These are phyloP conservation scores for Sebastes minor DNA, from an alignment of 2,797 vertebrate genomes.

Conservation along the genomic window DNA sequence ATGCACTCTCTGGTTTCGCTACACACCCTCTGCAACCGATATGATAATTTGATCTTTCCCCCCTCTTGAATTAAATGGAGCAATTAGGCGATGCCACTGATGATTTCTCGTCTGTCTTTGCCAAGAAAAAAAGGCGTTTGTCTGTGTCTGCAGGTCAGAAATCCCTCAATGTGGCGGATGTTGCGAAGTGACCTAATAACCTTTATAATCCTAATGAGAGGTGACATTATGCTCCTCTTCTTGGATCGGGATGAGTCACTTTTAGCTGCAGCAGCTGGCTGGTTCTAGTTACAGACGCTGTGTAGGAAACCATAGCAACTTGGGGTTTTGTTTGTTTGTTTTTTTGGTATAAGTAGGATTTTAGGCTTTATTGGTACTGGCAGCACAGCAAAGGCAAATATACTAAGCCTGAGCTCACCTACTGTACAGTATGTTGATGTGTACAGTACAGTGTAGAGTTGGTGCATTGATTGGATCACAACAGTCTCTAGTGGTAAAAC, in stretches of 20 bases:
- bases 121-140: background rate
- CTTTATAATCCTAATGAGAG: conserved; percentile 34
- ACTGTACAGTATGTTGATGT: background rate
- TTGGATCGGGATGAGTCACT: background rate
- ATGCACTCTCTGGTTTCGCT: conserved; percentile 1
- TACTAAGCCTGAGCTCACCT: background rate
- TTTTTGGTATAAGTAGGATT: background rate
- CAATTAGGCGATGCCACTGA: conserved; percentile 14
- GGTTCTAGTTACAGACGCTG: conserved; percentile 7
- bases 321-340: background rate
- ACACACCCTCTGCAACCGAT: background rate
- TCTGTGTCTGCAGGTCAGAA: conserved; percentile 30
- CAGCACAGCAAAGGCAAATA: background rate
- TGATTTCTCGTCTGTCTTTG: background rate
- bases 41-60: conserved; percentile 16
- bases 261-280: background rate
- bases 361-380: background rate
- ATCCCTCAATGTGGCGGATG: background rate
- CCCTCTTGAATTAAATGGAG: conserved; percentile 28
- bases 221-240: conserved; percentile 40
- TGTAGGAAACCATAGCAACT: background rate
- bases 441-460: background rate
- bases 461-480: conserved; percentile 57
- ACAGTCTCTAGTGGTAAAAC: conserved; percentile 76
- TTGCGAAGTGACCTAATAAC: conserved; percentile 22